A percentile compares a stretch with the other conserved stretches of the same genome.
These are phyloP conservation scores for Dasyornis broadbenti DNA, from an alignment of 2,113 vertebrate genomes.

Conservation along the genomic window DNA sequence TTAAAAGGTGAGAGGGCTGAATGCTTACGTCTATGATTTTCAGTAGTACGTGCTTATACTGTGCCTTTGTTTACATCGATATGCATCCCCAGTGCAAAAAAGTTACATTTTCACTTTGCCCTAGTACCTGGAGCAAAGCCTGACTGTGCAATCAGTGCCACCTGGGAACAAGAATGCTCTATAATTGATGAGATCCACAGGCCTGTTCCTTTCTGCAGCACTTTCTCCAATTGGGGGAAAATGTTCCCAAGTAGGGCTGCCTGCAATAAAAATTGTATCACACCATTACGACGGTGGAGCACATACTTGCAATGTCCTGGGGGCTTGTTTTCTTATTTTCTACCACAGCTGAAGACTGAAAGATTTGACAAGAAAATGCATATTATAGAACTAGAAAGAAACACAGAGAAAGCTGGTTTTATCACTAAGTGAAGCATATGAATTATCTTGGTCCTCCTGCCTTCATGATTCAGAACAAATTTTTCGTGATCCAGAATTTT, in stretches of 20 bases:
- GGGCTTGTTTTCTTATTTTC: neutral
- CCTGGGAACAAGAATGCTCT: neutral
- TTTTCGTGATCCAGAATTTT: neutral
- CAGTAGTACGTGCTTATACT: neutral
- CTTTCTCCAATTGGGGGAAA: neutral
- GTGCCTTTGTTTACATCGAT: neutral
- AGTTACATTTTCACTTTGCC: neutral
- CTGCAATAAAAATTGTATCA: neutral
- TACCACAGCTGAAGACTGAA: neutral
- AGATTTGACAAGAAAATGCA: neutral
- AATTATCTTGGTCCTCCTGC: neutral
- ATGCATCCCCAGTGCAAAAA: neutral
- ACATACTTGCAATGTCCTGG: neutral
- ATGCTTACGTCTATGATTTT: neutral
- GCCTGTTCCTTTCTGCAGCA: neutral
- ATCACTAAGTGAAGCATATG: neutral
- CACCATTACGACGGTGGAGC: neutral
- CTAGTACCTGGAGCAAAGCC: neutral
- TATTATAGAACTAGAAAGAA: neutral
- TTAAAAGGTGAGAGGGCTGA: conserved; percentile 11
- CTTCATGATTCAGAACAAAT: neutral
- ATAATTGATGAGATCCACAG: neutral
- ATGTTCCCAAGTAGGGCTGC: neutral
- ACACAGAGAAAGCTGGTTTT: neutral
- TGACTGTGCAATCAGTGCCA: neutral